Conservation (phyloP, 2,888 invertebrate species). For the Clepsis dumicolana region DNA sequence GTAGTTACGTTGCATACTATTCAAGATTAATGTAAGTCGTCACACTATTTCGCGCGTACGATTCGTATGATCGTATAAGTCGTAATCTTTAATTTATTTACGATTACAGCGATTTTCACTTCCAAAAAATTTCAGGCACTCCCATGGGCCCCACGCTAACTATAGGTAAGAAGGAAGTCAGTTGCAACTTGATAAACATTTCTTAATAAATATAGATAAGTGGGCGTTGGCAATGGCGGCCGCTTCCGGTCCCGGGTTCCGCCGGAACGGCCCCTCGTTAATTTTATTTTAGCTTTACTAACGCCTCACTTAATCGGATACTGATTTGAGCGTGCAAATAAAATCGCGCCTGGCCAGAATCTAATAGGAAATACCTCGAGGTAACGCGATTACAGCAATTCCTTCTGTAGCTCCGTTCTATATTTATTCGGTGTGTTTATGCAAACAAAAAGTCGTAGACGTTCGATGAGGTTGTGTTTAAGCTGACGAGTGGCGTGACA, state of each 20-base stretch:
- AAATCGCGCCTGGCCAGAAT: constrained; percentile 25
- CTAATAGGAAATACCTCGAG: constrained; percentile 28
- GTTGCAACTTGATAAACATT: constrained; percentile 68
- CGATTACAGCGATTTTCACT: background rate
- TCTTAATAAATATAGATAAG: constrained; percentile 71
- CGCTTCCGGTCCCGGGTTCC: constrained; percentile 74
- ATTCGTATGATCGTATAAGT: too few relatives aligned
- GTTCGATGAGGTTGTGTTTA: background rate
- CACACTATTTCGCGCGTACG: too few relatives aligned
- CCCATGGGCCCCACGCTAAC: background rate
- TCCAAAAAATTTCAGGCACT: background rate
- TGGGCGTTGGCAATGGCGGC: constrained; percentile 68
- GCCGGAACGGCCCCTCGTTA: constrained; percentile 75
- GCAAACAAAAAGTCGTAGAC: background rate
- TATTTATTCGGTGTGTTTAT: background rate
- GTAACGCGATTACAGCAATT: constrained; percentile 14
- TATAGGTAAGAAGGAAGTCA: background rate
- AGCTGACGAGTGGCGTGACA: background rate
- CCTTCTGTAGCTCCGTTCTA: background rate
- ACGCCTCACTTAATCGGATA: constrained; percentile 75
- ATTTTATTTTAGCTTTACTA: constrained; percentile 74
- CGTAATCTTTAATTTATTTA: background rate
- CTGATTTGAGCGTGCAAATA: constrained; percentile 48
- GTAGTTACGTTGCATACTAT: too few relatives aligned
- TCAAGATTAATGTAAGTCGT: too few relatives aligned